phyloP scores from a whole-genome alignment of 92 coral and sea anemone species.

The Epizoanthus stellaris region DNA sequence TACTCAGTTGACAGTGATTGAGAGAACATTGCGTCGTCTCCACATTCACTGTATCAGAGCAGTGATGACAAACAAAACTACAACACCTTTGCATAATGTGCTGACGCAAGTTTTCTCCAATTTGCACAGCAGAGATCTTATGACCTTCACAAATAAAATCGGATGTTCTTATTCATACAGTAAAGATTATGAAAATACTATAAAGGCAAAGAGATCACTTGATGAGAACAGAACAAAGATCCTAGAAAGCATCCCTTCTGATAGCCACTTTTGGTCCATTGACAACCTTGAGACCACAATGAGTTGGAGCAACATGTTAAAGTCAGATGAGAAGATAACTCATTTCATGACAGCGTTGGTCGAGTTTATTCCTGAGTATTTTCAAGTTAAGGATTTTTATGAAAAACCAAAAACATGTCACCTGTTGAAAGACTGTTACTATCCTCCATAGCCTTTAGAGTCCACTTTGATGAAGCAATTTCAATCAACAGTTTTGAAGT shows the following conservation, averaged over 20 bases:
- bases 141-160: background rate
- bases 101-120: background rate
- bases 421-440: background rate
- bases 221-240: background rate
- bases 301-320: slow-evolving; percentile 4
- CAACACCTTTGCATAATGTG: background rate
- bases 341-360: slow-evolving; percentile 11
- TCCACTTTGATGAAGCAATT: background rate
- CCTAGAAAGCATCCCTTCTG: background rate
- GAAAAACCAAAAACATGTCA: background rate
- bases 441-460: background rate
- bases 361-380: background rate
- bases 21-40: background rate
- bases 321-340: background rate
- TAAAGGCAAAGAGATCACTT: background rate
- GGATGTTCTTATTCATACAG: background rate
- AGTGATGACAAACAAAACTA: background rate
- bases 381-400: background rate
- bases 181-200: background rate
- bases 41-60: background rate
- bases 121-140: background rate
- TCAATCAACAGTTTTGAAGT: background rate
- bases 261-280: background rate
- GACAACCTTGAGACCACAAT: background rate
- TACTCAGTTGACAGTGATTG: background rate